Evolutionary conservation across 2,797 vertebrate genomes (phyloP).

Genomic region (Chelmon rostratus): DNA sequence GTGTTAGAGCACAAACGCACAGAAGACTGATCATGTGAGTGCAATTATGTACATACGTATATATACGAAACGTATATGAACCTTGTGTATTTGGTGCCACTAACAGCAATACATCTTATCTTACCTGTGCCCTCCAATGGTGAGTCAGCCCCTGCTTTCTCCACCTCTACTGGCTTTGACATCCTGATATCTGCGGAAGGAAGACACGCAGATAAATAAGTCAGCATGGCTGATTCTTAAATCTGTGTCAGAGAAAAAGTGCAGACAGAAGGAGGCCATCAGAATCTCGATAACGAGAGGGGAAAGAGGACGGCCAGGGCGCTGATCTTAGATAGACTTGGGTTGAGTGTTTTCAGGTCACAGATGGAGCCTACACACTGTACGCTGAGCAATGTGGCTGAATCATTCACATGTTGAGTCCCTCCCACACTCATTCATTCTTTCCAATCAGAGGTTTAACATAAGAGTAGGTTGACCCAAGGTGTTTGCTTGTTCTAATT

Average conservation of each 20-base stretch:
- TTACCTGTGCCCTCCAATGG: conserved; percentile 90
- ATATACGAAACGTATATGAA: background rate
- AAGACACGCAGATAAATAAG: conserved; percentile 42
- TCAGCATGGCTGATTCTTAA: conserved; percentile 19
- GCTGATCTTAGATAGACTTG: conserved; percentile 25
- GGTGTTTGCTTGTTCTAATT: conserved; percentile 74
- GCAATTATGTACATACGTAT: background rate
- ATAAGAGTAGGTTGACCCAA: conserved; percentile 65
- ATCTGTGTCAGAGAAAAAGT: conserved; percentile 40
- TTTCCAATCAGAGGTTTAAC: conserved; percentile 74
- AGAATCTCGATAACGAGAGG: conserved; percentile 47
- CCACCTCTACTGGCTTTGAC: conserved; percentile 92
- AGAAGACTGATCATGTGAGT: conserved; percentile 8
- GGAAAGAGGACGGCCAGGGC: conserved; percentile 47
- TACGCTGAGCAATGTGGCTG: conserved; percentile 55
- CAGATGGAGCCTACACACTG: conserved; percentile 62
- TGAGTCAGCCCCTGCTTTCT: conserved; percentile 90
- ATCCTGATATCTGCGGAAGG: conserved; percentile 92
- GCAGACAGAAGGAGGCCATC: conserved; percentile 30
- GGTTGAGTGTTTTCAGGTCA: conserved; percentile 68
- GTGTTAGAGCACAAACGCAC: background rate
- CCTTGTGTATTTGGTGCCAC: conserved; percentile 4
- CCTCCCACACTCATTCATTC: conserved; percentile 70
- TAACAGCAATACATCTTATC: conserved; percentile 44
- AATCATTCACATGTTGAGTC: conserved; percentile 53